Evolutionary conservation across 1,140 invertebrate genomes (phyloP).

Genomic region (Sitobion miscanthi): DNA sequence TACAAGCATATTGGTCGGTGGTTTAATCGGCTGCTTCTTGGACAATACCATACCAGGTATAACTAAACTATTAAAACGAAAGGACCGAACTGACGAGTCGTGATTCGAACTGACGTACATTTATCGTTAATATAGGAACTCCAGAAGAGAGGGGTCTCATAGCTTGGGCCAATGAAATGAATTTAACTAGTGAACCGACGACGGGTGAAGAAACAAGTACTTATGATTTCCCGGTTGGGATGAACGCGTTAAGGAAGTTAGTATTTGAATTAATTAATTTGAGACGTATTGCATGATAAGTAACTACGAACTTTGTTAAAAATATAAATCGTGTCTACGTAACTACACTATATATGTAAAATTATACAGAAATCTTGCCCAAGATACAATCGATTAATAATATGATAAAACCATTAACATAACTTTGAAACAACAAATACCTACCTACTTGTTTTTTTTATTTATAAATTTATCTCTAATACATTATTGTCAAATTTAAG

Average conservation of each 20-base stretch:
- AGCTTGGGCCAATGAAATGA: constrained; percentile 76
- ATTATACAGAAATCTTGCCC: no score
- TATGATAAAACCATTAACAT: no score
- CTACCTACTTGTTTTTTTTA: no score
- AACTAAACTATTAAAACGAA: no score
- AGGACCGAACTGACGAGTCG: neutral
- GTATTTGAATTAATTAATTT: neutral
- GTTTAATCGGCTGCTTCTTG: constrained; percentile 77
- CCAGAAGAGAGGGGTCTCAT: constrained; percentile 72
- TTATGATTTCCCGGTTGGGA: constrained; percentile 77
- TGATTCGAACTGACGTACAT: no score
- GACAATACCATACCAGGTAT: constrained; percentile 87
- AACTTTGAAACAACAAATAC: no score
- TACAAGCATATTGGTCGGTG: constrained; percentile 85
- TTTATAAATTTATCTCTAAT: no score
- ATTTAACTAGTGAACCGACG: constrained; percentile 64
- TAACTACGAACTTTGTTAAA: neutral
- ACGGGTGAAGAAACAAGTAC: constrained; percentile 66
- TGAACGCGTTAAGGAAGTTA: constrained; percentile 69
- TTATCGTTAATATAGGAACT: constrained; percentile 65
- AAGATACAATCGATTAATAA: no score
- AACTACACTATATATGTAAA: no score
- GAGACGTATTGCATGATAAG: neutral
- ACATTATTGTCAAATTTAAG: no score
- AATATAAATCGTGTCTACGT: no score